Evolutionary conservation across 1,140 invertebrate species (phyloP), one percentile per base, ranked within the genome.

Genomic region (Neelides sp.): DNA sequence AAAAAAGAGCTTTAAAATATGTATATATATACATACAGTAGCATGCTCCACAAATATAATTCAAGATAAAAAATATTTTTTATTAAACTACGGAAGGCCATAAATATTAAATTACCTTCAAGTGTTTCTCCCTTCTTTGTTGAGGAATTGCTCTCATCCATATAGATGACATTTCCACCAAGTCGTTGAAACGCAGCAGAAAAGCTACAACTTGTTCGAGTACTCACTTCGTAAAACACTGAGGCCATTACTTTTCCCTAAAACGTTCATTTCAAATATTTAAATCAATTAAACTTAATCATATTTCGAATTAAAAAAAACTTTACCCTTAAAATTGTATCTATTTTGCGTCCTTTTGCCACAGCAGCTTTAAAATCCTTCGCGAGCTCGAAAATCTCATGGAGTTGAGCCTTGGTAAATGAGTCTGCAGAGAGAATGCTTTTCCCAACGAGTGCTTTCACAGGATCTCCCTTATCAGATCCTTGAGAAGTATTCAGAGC

Each of bases 221-320:
- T 98, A 62, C 89, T 95, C 0, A 84, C 87, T 76, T 98, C 95
- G 69, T 93, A 98, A 67, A 99, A 98, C 63, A 98, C 81, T 1
- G 85, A 90, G 13, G 88, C 85, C 83, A 98, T 84, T 1, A 95
- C 74, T 73, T 94, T 94, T 35, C 92, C 93, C 74, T 84, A 61
- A 52, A 52, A 34, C 40, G 42, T 28, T 22, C 39, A 47, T 39
- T 28, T 27, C 20, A 50, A 51, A 37, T 34, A 24, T 5, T 51
- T 23, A 28, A n/a, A 26, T 2, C 32, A 39, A 46, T 10, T 28
- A 26, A 28, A 30, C 23, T 15, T 43, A 24, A 24, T 43, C 26
- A 32, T 7, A n/a, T 44, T 28, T 10, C 26, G 2, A 20, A 27
- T 8, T 10, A 19, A 35, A 15, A 3, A 28, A 8, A 50, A 15